Base-by-base conservation (phyloP, 2,113 vertebrate species). In the Chunga burmeisteri region DNA sequence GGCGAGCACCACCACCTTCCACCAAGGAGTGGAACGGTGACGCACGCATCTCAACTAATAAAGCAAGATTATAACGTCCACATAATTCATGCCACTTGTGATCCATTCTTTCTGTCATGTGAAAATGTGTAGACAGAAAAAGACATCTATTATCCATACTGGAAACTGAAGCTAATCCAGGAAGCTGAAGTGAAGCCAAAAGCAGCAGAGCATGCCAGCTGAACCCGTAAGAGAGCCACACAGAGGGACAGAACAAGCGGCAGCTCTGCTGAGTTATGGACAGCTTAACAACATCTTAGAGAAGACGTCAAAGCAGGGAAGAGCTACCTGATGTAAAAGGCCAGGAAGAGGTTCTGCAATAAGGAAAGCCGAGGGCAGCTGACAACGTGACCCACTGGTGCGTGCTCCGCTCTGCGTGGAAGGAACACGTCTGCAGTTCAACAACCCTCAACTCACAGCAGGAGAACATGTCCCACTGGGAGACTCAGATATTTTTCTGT, bases 391-490 rank as follows among this genome's bases (percentile, higher is more conserved):
- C 10, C 4, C 21, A 38, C 71, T 22, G 23, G 23, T 30, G 40
- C 0, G 2, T 20, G 18, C 30, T 25, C 4, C 5, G 19, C 23
- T 53, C 20, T 19, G 25, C 0, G 1, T 17, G 74, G 85, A 63
- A 63, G 30, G 38, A 85, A 75, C 15, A 44, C 0, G 0, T 8
- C 16, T 19, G 40, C 58, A 38, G 66, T 26, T 82, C 67, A 55
- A 17, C 19, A 30, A 15, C 4, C 55, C 32, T 53, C 29, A 83
- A 77, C 16, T 82, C 49, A 55, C 0, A 0, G 70, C 44, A 79
- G 26, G 14, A 85, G 16, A 58, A 71, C 25, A 52, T 0, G 2
- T 32, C 58, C n/a, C 49, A 62, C 2, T 6, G 25, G 46, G 16
- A 86, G 27, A 70, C 22, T 70, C 14, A 30, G 40, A 23, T 18